These are phyloP conservation scores for Phocoena sinus DNA, from an alignment of 2,113 vertebrate species.

Conservation along the genomic window DNA sequence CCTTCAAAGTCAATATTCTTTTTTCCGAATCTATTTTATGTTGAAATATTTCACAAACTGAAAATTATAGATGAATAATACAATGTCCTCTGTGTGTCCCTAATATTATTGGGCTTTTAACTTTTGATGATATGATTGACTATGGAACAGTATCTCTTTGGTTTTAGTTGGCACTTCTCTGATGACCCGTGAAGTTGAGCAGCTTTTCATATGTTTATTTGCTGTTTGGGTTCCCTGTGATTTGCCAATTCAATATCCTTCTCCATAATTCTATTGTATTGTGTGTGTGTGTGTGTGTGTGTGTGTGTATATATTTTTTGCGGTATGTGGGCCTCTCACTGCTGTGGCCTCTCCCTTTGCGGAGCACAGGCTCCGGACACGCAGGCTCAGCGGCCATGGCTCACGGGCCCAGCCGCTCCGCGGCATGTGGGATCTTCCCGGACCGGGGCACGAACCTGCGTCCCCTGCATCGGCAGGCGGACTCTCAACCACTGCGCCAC, in stretches of 20 bases:
- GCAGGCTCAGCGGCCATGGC: too few species aligned
- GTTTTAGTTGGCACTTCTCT: background rate
- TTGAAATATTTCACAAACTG: background rate
- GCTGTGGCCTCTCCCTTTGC: too few species aligned
- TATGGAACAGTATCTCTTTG: background rate
- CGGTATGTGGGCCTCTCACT: too few species aligned
- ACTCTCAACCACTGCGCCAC: too few species aligned
- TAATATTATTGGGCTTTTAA: background rate
- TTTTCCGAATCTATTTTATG: background rate
- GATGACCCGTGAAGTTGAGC: background rate
- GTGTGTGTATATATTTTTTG: too few species aligned
- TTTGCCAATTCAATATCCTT: background rate
- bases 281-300: background rate
- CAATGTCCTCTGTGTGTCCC: background rate
- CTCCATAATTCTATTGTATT: background rate
- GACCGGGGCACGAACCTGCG: accelerated
- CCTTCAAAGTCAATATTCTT: background rate
- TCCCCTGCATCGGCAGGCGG: too few species aligned
- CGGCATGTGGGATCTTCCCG: too few species aligned
- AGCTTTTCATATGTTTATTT: background rate
- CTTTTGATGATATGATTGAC: background rate
- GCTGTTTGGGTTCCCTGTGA: background rate
- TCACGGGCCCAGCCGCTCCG: too few species aligned
- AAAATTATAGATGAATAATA: background rate
- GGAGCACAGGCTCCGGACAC: too few species aligned